Percentiles rank a stretch among this genome's conserved stretches.
Evolutionary conservation across 2,797 vertebrate species (phyloP).

Genomic region (Enteromius radiatus): DNA sequence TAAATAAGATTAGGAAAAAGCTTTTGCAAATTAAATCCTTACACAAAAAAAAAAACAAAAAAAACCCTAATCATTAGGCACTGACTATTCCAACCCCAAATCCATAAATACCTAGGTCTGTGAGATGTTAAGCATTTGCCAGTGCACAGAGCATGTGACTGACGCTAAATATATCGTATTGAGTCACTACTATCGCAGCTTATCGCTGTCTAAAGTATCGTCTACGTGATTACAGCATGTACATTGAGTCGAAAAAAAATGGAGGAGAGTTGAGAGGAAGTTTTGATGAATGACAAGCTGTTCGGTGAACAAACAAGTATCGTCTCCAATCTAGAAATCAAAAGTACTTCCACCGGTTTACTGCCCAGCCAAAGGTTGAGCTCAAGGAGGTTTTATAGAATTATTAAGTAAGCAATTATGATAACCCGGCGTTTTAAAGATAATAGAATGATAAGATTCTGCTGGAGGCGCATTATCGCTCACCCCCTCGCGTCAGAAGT

Average conservation of each 20-base stretch:
- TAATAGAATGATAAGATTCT: constrained; percentile 79
- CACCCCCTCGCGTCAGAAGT: constrained; percentile 67
- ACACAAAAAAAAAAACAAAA: constrained; percentile 49
- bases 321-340: constrained; percentile 70
- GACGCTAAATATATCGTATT: constrained; percentile 39
- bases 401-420: constrained; percentile 90
- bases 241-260: constrained; percentile 50
- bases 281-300: constrained; percentile 12
- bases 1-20: background rate
- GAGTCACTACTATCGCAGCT: constrained; percentile 30
- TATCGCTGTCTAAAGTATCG: constrained; percentile 33
- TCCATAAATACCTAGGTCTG: constrained; percentile 8
- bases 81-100: background rate
- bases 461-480: constrained; percentile 68
- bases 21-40: constrained; percentile 14
- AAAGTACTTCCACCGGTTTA: constrained; percentile 77
- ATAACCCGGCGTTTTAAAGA: constrained; percentile 82
- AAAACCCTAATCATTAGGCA: background rate
- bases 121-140: constrained; percentile 17
- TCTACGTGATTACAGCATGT: constrained; percentile 40
- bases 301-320: constrained; percentile 45
- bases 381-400: constrained; percentile 78
- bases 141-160: constrained; percentile 16
- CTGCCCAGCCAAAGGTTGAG: constrained; percentile 74
- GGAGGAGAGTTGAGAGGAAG: constrained; percentile 58